Evolutionary conservation across 2,888 invertebrate species (phyloP).

Genomic region (Dicyrtoma fusca): DNA sequence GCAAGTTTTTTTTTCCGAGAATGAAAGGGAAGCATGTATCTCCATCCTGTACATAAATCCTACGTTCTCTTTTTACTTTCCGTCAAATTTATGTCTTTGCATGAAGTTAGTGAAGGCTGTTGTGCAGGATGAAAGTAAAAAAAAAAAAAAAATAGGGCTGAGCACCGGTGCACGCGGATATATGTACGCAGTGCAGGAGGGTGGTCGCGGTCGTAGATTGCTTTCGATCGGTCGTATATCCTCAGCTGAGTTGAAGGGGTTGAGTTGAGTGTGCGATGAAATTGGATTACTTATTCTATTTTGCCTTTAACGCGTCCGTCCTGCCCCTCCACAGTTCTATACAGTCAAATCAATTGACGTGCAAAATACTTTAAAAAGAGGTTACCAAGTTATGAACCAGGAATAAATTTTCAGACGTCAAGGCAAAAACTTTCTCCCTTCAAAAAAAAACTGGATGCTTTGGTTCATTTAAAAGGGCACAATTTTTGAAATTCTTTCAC

Average conservation of each 20-base stretch:
- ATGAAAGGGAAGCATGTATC: background rate
- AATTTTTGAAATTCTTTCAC: background rate
- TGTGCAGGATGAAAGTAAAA: too few relatives aligned
- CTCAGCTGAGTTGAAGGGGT: slow-evolving; percentile 19
- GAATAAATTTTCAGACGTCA: slow-evolving; percentile 30
- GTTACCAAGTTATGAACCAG: slow-evolving; percentile 23
- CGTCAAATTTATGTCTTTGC: slow-evolving; percentile 14
- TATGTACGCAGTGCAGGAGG: background rate
- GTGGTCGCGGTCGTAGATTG: slow-evolving; percentile 1
- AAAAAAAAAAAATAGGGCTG: background rate
- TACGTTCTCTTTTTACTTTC: too few relatives aligned
- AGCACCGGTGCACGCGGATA: background rate
- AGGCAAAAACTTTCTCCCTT: slow-evolving; percentile 15
- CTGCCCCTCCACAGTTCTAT: background rate
- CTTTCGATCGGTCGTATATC: slow-evolving; percentile 19
- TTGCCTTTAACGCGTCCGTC: slow-evolving; percentile 23
- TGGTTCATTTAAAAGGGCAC: slow-evolving; percentile 1
- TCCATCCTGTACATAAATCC: too few relatives aligned
- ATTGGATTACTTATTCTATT: slow-evolving; percentile 41
- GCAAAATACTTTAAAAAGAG: slow-evolving; percentile 32
- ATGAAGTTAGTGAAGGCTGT: background rate
- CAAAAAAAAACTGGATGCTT: slow-evolving; percentile 31
- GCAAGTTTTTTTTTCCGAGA: slow-evolving; percentile 8
- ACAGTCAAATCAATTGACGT: slow-evolving; percentile 32
- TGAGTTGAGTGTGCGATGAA: slow-evolving; percentile 31